These are phyloP conservation scores for Protonibea diacanthus DNA, from an alignment of 2,797 vertebrate species.

Conservation along the genomic window DNA sequence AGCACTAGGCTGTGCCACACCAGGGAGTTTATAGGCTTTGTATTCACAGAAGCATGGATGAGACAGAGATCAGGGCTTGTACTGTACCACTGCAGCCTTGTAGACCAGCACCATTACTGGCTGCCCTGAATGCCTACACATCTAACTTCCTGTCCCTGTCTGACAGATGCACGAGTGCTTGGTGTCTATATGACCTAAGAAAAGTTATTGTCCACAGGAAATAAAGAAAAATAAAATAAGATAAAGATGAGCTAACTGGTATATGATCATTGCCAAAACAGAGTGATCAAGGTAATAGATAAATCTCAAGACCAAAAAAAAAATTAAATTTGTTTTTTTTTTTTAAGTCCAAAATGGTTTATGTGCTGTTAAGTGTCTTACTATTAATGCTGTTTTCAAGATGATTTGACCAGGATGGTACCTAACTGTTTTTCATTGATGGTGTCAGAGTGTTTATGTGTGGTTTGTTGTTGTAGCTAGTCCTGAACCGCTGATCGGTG, in stretches of 20 bases:
- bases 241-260: constrained; percentile 84
- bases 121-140: constrained; percentile 81
- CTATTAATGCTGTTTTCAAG: constrained; percentile 55
- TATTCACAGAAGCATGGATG: constrained; percentile 88
- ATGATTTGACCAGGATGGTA: constrained; percentile 54
- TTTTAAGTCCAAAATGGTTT: constrained; percentile 59
- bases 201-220: constrained; percentile 74
- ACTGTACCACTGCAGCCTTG: constrained; percentile 74
- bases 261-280: constrained; percentile 69
- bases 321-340: constrained; percentile 14
- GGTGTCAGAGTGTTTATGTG: constrained; percentile 61
- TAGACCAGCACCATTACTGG: constrained; percentile 80
- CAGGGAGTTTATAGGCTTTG: constrained; percentile 86
- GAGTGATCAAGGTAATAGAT: constrained; percentile 77
- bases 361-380: constrained; percentile 55
- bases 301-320: constrained; percentile 63
- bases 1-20: constrained; percentile 72
- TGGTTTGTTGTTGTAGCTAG: constrained; percentile 76
- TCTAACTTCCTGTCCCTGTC: constrained; percentile 70
- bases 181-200: constrained; percentile 81
- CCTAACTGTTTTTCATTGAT: constrained; percentile 53
- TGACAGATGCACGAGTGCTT: constrained; percentile 82
- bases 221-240: constrained; percentile 70
- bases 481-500: constrained; percentile 87
- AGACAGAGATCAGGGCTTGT: constrained; percentile 85